A percentile compares a stretch with the other conserved stretches of the same genome.
phyloP scores from a whole-genome alignment of 2,888 invertebrate genomes.

The Ectemnius cavifrons region DNA sequence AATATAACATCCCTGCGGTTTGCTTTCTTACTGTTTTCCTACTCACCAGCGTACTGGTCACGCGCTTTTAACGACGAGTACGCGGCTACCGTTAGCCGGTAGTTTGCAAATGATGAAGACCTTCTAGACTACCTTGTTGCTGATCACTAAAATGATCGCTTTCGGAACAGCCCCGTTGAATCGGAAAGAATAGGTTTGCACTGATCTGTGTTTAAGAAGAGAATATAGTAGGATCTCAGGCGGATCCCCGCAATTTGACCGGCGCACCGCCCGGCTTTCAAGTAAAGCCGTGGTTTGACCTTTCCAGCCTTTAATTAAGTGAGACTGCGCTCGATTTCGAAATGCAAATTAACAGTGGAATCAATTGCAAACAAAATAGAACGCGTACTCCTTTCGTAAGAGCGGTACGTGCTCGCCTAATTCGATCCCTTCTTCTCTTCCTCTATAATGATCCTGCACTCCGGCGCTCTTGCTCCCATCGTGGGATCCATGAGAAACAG shows the following conservation, averaged over 20 bases:
- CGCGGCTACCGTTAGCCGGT: too few relatives aligned
- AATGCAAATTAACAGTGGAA: constrained; percentile 11
- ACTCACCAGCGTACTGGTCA: neutral
- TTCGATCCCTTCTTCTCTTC: constrained; percentile 8
- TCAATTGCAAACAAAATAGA: constrained; percentile 13
- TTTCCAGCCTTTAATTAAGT: constrained; percentile 7
- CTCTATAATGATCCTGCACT: constrained; percentile 10
- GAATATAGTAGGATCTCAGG: too few relatives aligned
- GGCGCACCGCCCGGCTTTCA: neutral
- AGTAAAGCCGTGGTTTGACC: neutral
- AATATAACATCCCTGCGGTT: constrained; percentile 26
- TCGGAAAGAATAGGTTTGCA: too few relatives aligned
- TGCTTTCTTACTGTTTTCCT: constrained; percentile 7
- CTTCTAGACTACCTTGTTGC: too few relatives aligned
- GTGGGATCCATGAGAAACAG: constrained; percentile 22
- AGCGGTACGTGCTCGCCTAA: neutral
- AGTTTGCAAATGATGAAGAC: too few relatives aligned
- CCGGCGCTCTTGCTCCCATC: neutral
- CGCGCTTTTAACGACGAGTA: constrained; percentile 25
- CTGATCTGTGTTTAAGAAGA: too few relatives aligned
- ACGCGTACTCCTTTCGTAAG: constrained; percentile 10
- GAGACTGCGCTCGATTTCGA: neutral
- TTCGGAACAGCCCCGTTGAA: too few relatives aligned
- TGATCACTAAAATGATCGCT: too few relatives aligned
- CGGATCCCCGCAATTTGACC: too few relatives aligned